Evolutionary conservation across 1,140 invertebrate species (phyloP), one percentile per base, ranked within the genome.

Genomic region (Rhynchophorus ferrugineus): DNA sequence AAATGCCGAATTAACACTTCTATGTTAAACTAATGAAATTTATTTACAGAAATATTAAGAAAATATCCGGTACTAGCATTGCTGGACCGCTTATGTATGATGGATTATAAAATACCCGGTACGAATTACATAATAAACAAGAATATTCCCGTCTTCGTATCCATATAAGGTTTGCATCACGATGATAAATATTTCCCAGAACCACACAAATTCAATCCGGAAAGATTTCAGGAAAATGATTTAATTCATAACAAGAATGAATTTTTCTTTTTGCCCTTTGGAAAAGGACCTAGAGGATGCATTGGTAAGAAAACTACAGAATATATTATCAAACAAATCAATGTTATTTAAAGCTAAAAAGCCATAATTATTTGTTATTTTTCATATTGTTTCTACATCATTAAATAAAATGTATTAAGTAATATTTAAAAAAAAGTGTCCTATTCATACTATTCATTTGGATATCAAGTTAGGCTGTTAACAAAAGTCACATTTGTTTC

Each of bases 61-160:
- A 78, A 77, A 56, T 77, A 81, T 64, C 80, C 83, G 39, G 74
- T 80, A 1, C 61, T 80, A 43, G 71, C 74, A 1, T 66, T 76
- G 21, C 60, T 84, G 1, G 77, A 76, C 54, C 67, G 82, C 18
- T 54, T 68, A 29, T 76, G 78, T 24, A 75, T 69, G 1, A 74
- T 77, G 41, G 72, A 77, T 9, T 80, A 75, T 59, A 67, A 67
- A 14, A 60, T 82, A 3, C 75, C 74, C 9, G 75, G 78, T 19
- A 76, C 73, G 0, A 68, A 77, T n/a, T 13, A 8, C 13, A 11
- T 37, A 8, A 13, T 29, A 7, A 8, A 45, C 53, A 68, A 69
- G 47, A 69, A 67, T 0, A 66, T 61, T 1, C 56, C 57, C 11
- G 58, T 75, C 14, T 70, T 63, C 50, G 66, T 79, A 42, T 73